Evolutionary conservation across 2,888 invertebrate species (phyloP).

Genomic region (Arrhopalites spinosus): DNA sequence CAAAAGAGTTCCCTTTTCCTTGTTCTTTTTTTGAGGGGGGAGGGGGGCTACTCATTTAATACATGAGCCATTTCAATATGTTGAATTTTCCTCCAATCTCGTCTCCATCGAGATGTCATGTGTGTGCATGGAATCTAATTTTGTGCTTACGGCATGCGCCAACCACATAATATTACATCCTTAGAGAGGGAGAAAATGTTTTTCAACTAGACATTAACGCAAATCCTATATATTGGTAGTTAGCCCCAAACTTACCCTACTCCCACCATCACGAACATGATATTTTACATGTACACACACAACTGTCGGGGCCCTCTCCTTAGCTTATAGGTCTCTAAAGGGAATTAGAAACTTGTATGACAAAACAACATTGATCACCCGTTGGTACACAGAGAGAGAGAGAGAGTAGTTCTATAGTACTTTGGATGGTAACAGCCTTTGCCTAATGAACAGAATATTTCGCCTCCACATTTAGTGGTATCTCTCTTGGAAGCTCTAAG

Average conservation of each 20-base stretch:
- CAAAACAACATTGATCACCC: too few species aligned
- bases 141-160: background rate
- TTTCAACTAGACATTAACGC: background rate
- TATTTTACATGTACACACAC: background rate
- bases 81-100: background rate
- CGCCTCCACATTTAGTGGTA: background rate
- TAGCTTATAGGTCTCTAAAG: too few species aligned
- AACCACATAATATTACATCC: background rate
- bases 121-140: slow-evolving; percentile 4
- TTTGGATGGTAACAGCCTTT: background rate
- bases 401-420: too few species aligned
- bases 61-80: too few species aligned
- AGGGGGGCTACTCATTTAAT: too few species aligned
- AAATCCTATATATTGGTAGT: background rate
- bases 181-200: too few species aligned
- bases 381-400: too few species aligned
- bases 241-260: background rate
- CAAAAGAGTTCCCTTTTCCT: too few species aligned
- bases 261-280: background rate
- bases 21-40: too few species aligned
- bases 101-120: background rate
- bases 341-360: too few species aligned
- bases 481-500: background rate
- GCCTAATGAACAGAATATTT: background rate
- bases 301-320: too few species aligned